Conservation (phyloP, 1,140 invertebrate genomes). For the Drosophila orosa region DNA sequence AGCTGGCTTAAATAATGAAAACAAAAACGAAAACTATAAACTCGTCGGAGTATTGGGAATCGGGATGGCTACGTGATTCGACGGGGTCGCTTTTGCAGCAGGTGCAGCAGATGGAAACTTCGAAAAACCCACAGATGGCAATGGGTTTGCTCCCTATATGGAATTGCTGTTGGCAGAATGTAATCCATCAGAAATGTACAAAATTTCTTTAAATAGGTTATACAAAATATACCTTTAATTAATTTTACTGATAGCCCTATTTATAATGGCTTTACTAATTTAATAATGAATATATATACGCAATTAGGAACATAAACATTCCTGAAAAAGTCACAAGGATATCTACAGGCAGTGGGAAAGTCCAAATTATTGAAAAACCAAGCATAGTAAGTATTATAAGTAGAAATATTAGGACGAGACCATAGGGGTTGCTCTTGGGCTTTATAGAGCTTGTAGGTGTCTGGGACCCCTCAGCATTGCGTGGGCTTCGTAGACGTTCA, state of each 20-base stretch:
- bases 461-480: background rate
- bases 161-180: too few species aligned
- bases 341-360: background rate
- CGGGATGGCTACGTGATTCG: constrained; percentile 45
- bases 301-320: background rate
- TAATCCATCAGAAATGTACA: too few species aligned
- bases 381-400: background rate
- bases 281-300: background rate
- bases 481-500: background rate
- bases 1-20: constrained; percentile 53
- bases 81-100: constrained; percentile 14
- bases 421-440: background rate
- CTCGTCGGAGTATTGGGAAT: constrained; percentile 70
- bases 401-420: background rate
- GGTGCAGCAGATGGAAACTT: constrained; percentile 31
- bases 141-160: too few species aligned
- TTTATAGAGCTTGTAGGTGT: background rate
- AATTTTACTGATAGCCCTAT: too few species aligned
- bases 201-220: too few species aligned
- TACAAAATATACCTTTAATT: too few species aligned
- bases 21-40: constrained; percentile 65
- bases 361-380: background rate
- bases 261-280: background rate
- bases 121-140: background rate
- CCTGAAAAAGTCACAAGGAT: background rate